A percentile compares a stretch with the other conserved stretches of the same genome.
phyloP scores from a whole-genome alignment of 2,113 vertebrate species.

The Melanotaenia duboulayi region DNA sequence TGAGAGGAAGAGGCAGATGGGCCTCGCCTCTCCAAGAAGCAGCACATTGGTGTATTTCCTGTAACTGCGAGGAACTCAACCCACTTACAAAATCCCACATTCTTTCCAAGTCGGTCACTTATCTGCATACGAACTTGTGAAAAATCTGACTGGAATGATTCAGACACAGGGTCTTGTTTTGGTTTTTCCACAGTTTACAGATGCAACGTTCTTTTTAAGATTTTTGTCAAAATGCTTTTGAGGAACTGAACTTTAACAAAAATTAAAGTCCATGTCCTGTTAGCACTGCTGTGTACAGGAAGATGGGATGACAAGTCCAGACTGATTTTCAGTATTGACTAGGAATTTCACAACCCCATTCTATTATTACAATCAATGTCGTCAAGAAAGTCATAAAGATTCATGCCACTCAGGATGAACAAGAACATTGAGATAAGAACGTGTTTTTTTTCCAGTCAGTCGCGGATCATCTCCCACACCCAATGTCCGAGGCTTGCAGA shows the following conservation, averaged over 20 bases:
- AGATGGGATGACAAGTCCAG: neutral
- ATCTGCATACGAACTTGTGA: slow-evolving; percentile 5
- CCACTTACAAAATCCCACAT: slow-evolving; percentile 58
- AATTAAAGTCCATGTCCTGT: neutral
- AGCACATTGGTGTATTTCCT: slow-evolving; percentile 39
- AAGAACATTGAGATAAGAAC: slow-evolving; percentile 51
- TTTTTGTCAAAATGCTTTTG: neutral
- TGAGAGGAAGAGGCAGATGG: slow-evolving; percentile 29
- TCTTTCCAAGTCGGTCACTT: slow-evolving; percentile 59
- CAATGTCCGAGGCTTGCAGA: slow-evolving; percentile 37
- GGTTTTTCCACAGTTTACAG: neutral
- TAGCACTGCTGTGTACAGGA: neutral
- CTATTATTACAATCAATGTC: neutral
- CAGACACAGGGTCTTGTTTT: neutral
- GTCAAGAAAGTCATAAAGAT: slow-evolving; percentile 15
- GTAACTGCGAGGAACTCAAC: slow-evolving; percentile 34
- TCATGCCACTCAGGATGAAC: no score
- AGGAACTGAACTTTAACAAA: neutral
- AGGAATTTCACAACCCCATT: neutral
- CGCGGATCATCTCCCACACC: slow-evolving; percentile 59
- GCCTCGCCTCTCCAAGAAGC: neutral
- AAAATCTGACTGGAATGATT: neutral
- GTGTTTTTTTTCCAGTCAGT: slow-evolving; percentile 41
- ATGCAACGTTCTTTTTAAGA: neutral
- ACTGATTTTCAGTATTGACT: neutral